These are phyloP conservation scores for Cephus pulcher DNA, from an alignment of 2,888 invertebrate species.

Conservation along the genomic window DNA sequence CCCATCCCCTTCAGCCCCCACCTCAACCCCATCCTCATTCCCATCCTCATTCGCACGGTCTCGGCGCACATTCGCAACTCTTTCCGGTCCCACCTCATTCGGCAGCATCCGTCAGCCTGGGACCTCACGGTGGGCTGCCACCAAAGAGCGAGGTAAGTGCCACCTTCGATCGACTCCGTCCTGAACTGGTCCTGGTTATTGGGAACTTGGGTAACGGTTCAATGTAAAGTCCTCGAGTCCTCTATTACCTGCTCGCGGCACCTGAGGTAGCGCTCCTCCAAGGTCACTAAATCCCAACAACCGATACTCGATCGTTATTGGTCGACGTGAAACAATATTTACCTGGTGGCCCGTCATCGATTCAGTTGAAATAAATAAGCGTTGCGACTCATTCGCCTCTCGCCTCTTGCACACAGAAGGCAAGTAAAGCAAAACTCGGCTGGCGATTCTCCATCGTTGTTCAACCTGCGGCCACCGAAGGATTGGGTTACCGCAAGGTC, in stretches of 20 bases:
- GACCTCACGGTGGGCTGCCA: slow-evolving; percentile 51
- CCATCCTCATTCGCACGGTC: slow-evolving; percentile 50
- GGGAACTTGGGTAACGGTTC: no score
- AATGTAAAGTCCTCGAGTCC: not conserved
- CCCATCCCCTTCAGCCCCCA: slow-evolving; percentile 65
- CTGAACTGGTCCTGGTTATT: not conserved
- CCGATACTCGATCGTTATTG: slow-evolving; percentile 36
- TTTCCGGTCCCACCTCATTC: slow-evolving; percentile 61
- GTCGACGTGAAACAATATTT: slow-evolving; percentile 32
- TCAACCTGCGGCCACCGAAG: slow-evolving; percentile 29
- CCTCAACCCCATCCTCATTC: slow-evolving; percentile 51
- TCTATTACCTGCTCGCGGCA: not conserved
- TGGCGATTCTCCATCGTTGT: slow-evolving; percentile 27
- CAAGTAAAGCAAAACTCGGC: slow-evolving; percentile 13
- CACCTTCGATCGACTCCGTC: not conserved
- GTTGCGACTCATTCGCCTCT: slow-evolving; percentile 28
- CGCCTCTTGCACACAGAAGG: slow-evolving; percentile 26
- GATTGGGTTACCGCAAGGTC: slow-evolving; percentile 59
- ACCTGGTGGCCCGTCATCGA: slow-evolving; percentile 47
- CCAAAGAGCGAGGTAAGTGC: slow-evolving; percentile 57
- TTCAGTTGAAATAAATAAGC: slow-evolving; percentile 45
- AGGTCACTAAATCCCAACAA: not conserved
- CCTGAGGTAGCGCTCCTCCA: not conserved
- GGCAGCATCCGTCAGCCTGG: slow-evolving; percentile 49
- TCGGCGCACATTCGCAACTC: slow-evolving; percentile 58